Evolutionary conservation across 2,888 invertebrate species (phyloP).

Genomic region (Encarsia formosa): DNA sequence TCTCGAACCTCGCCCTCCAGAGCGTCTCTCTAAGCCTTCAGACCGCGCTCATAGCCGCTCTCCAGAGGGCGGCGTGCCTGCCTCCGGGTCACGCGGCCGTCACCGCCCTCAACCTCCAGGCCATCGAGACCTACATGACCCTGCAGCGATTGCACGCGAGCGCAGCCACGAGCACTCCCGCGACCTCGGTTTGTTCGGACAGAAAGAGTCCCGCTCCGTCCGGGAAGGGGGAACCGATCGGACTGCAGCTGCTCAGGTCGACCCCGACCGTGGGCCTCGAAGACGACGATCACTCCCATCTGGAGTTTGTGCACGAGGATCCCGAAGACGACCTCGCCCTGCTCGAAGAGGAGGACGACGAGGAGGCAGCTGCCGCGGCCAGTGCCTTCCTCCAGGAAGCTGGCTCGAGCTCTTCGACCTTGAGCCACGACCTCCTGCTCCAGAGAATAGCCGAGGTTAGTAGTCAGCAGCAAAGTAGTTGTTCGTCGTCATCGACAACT

Average conservation of each 20-base stretch:
- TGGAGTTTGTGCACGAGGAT: constrained; percentile 44
- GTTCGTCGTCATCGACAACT: constrained; percentile 9
- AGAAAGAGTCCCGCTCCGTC: constrained; percentile 34
- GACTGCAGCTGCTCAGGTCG: constrained; percentile 10
- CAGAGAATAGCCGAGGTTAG: constrained; percentile 27
- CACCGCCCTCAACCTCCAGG: constrained; percentile 79
- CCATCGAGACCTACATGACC: constrained; percentile 80
- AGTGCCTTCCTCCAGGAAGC: constrained; percentile 34
- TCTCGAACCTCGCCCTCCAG: constrained; percentile 54
- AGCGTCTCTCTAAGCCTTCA: constrained; percentile 78
- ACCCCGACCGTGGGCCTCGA: constrained; percentile 46
- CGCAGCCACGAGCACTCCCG: constrained; percentile 54
- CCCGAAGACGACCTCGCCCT: constrained; percentile 69
- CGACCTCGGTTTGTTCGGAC: constrained; percentile 10
- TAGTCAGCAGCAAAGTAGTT: no score
- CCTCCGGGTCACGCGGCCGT: constrained; percentile 81
- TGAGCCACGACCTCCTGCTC: constrained; percentile 40
- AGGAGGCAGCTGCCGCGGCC: constrained; percentile 47
- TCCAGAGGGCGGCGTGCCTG: constrained; percentile 77
- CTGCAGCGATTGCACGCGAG: constrained; percentile 73
- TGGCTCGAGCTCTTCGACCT: background rate
- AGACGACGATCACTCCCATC: constrained; percentile 49
- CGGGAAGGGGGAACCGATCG: background rate
- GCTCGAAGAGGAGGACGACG: constrained; percentile 62
- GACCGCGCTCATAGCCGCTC: constrained; percentile 78